phyloP scores from a whole-genome alignment of 2,888 invertebrate species.

The Nomada flava region DNA sequence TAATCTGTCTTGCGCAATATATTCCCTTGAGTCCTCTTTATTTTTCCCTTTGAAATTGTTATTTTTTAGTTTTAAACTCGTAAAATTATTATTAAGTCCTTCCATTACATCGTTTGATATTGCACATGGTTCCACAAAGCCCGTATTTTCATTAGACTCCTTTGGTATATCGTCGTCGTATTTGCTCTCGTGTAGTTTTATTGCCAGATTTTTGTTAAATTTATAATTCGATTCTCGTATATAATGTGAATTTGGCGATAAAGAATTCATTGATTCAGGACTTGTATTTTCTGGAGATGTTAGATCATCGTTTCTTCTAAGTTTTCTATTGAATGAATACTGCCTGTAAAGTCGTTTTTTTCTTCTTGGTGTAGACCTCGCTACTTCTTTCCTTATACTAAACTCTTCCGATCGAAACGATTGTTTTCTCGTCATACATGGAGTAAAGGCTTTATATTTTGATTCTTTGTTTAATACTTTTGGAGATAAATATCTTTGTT shows the following conservation, averaged over 20 bases:
- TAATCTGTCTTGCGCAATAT: background rate
- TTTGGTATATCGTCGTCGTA: conserved; percentile 67
- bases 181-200: conserved; percentile 71
- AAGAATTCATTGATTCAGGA: conserved; percentile 36
- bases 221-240: conserved; percentile 7
- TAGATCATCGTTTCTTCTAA: conserved; percentile 15
- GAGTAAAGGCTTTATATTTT: conserved; percentile 37
- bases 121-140: background rate
- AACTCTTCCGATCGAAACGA: conserved; percentile 33
- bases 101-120: background rate
- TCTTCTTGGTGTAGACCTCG: conserved; percentile 67
- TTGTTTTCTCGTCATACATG: conserved; percentile 29
- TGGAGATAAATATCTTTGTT: conserved; percentile 37
- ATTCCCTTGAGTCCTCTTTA: background rate
- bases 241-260: conserved; percentile 38
- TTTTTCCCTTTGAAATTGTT: background rate
- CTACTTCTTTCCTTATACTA: conserved; percentile 28
- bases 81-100: conserved; percentile 18
- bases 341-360: conserved; percentile 41
- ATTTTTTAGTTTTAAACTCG: conserved; percentile 1
- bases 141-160: conserved; percentile 1
- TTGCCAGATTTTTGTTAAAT: conserved; percentile 44
- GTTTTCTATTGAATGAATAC: conserved; percentile 26
- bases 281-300: conserved; percentile 44
- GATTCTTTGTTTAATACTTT: conserved; percentile 18